phyloP scores from a whole-genome alignment of 2,797 vertebrate species.

The Sphenopsis melanotis region DNA sequence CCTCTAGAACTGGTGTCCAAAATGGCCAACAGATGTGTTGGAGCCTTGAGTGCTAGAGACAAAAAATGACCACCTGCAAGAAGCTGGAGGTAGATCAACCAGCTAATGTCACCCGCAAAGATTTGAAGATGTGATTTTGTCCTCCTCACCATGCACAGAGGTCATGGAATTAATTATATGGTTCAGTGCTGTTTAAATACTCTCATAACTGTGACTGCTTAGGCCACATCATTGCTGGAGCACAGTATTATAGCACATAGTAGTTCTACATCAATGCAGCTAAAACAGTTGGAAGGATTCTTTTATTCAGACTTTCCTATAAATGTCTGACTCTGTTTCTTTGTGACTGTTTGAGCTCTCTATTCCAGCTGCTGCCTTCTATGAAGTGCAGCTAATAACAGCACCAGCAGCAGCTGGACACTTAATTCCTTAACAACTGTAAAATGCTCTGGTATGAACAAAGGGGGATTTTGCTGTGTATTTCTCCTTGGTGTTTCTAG shows the following conservation, averaged over 20 bases:
- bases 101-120: not conserved
- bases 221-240: no score
- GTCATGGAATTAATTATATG: rapidly evolving
- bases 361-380: not conserved
- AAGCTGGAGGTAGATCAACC: not conserved
- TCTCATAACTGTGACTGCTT: not conserved
- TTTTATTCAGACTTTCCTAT: not conserved
- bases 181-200: not conserved
- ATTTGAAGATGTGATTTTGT: not conserved
- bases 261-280: not conserved
- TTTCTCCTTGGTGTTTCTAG: not conserved
- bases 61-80: not conserved
- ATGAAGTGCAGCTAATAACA: not conserved
- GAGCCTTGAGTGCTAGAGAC: not conserved
- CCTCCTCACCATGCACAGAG: not conserved
- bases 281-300: not conserved
- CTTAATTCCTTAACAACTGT: not conserved
- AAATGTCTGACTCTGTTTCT: not conserved
- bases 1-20: not conserved
- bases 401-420: not conserved
- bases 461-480: rapidly evolving
- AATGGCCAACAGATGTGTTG: not conserved
- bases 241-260: no score
- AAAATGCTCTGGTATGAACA: not conserved
- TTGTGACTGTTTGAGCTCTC: not conserved